These are phyloP conservation scores for Trissonchulus latispiculum DNA, from an alignment of 2,888 invertebrate genomes.

Conservation along the genomic window DNA sequence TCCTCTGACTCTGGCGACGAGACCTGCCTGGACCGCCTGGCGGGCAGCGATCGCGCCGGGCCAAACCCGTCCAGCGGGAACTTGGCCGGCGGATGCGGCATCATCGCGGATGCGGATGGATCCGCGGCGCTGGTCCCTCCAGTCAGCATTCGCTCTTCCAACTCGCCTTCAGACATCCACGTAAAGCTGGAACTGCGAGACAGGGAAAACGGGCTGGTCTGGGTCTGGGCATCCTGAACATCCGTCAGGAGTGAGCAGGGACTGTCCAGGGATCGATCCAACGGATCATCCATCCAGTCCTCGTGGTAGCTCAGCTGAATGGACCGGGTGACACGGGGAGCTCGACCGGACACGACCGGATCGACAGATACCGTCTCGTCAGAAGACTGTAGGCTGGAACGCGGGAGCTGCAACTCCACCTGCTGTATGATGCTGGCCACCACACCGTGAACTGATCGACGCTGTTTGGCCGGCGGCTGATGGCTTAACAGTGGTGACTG, in stretches of 20 bases:
- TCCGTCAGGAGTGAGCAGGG: neutral
- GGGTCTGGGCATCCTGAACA: conserved; percentile 26
- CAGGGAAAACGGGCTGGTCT: conserved; percentile 28
- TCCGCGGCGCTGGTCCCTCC: neutral
- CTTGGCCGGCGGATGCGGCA: neutral
- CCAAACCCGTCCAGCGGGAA: neutral
- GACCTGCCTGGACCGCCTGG: neutral
- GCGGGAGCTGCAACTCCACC: neutral
- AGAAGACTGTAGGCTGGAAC: neutral
- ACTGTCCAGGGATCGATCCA: neutral
- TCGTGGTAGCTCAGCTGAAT: neutral
- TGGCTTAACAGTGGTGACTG: too few species aligned
- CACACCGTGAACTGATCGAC: conserved; percentile 3
- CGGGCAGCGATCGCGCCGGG: neutral
- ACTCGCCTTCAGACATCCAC: conserved; percentile 29
- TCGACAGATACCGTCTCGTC: neutral
- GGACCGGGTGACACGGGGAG: neutral
- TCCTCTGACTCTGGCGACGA: neutral
- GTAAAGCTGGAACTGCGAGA: conserved; percentile 32
- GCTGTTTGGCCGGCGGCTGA: neutral
- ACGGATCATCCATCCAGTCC: neutral
- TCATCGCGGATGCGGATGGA: neutral
- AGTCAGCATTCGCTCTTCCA: neutral
- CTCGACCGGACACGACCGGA: neutral
- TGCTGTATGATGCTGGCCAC: conserved; percentile 10